Evolutionary conservation across 2,797 vertebrate genomes (phyloP).

Genomic region (Triplophysa yarkandensis): DNA sequence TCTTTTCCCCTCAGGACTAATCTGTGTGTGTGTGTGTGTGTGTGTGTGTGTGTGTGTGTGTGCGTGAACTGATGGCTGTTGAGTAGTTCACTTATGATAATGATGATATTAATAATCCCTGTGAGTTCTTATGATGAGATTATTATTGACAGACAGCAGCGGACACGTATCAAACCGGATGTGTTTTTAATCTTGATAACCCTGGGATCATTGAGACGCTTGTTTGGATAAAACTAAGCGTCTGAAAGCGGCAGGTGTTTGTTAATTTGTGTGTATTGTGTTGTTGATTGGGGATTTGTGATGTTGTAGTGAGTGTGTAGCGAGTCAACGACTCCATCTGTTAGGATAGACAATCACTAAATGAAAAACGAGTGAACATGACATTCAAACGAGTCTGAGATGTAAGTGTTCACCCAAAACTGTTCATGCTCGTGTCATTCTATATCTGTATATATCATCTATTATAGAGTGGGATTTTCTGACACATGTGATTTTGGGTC

Average conservation of each 20-base stretch:
- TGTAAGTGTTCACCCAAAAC: neutral
- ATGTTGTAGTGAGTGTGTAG: constrained; percentile 17
- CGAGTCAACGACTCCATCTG: constrained; percentile 39
- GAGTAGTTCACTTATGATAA: constrained; percentile 35
- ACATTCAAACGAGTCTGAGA: neutral
- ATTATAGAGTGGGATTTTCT: too few species aligned
- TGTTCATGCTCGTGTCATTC: too few species aligned
- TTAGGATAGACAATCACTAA: neutral
- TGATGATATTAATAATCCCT: constrained; percentile 24
- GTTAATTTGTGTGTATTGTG: neutral
- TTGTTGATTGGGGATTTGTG: neutral
- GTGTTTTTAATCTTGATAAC: neutral
- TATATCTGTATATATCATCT: too few species aligned
- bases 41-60: constrained; percentile 17
- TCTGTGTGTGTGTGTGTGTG: constrained; percentile 1
- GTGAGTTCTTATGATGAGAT: neutral
- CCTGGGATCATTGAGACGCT: neutral
- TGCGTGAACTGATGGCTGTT: constrained; percentile 28
- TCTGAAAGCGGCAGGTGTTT: constrained; percentile 22
- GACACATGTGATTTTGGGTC: too few species aligned
- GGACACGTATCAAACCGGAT: neutral
- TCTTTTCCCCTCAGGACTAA: neutral
- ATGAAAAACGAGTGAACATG: neutral
- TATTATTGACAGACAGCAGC: constrained; percentile 32
- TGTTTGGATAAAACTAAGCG: constrained; percentile 19